Base-by-base conservation (phyloP, 2,113 vertebrate species). In the Neolamprologus sp. region DNA sequence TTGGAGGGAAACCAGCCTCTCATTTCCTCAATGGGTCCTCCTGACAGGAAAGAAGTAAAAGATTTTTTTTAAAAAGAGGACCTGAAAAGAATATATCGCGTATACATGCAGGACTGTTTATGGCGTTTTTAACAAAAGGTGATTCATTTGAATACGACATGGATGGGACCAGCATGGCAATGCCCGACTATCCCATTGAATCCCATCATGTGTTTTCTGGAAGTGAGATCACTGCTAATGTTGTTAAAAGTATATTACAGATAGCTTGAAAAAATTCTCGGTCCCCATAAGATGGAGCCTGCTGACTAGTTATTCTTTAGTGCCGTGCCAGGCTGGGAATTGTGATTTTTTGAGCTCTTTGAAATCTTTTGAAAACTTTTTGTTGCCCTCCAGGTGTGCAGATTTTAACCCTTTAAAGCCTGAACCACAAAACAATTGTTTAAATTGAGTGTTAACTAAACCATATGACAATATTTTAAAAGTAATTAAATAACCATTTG, bases 1-100 rank as follows among this genome's bases (percentile, higher is more conserved):
- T 91, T 88, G 84, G 86, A 80, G 88, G 55, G 65, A 84, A 85
- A 85, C 23, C 28, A 53, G 84, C n/a, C 73, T 80, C 84, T 58
- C 2, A 16, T 88, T 88, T 84, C 82, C 75, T 91, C 40, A 2
- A n/a, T 8, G 40, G 80, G 21, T 23, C 55, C 23, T 87, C 87
- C 80, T 89, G 87, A 85, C 14, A 65, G 87, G 58, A 87, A 68
- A 80, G 40, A 65, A 81, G 78, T 19, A 55, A 75, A 19, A 63
- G 14, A 75, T 35, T 3, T 35, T 12, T 37, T 37, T 3, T 2
- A 0, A 10, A 68, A 60, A 16, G 73, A 55, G 17, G 71, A 42
- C 17, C 8, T 37, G 42, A 40, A 63, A 28, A n/a, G 35, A 82
- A 49, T 12, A 49, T 30, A 49, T 17, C 3, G 3, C 1, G 3